Conservation (phyloP, 2,113 vertebrate genomes). For the Chloroceryle aenea region DNA sequence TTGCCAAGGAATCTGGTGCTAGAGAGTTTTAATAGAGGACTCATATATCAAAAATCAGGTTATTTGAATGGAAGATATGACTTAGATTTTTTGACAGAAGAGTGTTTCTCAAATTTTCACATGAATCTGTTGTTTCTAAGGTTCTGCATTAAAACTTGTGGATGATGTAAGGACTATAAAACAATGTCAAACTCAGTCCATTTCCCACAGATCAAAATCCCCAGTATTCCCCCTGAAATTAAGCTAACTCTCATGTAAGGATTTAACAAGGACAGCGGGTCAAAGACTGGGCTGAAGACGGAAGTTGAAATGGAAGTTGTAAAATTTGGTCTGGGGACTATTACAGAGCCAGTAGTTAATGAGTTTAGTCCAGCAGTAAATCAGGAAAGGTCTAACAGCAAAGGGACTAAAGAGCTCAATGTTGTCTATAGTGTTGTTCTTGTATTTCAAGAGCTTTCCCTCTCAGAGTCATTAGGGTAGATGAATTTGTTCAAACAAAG, state of each 20-base stretch:
- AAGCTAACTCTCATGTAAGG: background rate
- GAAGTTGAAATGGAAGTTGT: conserved; percentile 30
- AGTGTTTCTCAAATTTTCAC: background rate
- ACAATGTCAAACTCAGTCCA: background rate
- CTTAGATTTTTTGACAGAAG: background rate
- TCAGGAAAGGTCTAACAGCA: background rate
- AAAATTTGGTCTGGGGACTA: background rate
- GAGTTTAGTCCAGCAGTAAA: conserved; percentile 43
- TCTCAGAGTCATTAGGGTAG: background rate
- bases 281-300: background rate
- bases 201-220: background rate
- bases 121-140: background rate
- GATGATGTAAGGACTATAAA: background rate
- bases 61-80: background rate
- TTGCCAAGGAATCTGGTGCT: background rate
- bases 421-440: background rate
- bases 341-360: background rate
- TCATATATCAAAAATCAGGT: background rate
- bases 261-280: background rate
- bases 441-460: background rate
- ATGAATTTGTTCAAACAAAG: conserved; percentile 20
- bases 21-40: background rate
- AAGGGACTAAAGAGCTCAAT: background rate
- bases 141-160: background rate
- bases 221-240: background rate